Evolutionary conservation across 2,113 vertebrate species (phyloP).

Genomic region (Sinocyclocheilus grahami): DNA sequence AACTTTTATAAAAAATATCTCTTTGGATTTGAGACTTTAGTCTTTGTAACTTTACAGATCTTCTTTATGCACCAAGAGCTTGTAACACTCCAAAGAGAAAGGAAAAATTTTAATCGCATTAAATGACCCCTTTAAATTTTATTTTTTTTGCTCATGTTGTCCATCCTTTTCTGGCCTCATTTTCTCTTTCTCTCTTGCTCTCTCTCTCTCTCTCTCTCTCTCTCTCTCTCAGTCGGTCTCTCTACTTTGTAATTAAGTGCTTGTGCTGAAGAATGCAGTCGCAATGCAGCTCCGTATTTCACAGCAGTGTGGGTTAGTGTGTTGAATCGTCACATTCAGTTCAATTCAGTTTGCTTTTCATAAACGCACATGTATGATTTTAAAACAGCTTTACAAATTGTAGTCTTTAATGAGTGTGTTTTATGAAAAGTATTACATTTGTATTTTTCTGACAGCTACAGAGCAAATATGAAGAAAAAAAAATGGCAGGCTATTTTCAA

Average conservation of each 20-base stretch:
- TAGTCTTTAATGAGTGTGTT: not conserved
- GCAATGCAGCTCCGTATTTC: slow-evolving; percentile 64
- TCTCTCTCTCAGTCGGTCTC: slow-evolving; percentile 15
- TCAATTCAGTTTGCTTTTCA: not conserved
- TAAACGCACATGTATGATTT: not conserved
- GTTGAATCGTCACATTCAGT: not conserved
- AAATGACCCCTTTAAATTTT: too few species aligned
- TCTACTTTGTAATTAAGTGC: slow-evolving; percentile 58
- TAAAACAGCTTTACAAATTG: not conserved
- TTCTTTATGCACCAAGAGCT: too few species aligned
- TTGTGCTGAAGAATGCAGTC: slow-evolving; percentile 61
- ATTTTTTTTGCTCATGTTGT: not conserved
- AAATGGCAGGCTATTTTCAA: not conserved
- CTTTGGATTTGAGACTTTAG: too few species aligned
- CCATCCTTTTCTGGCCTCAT: not conserved
- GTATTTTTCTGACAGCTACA: not conserved
- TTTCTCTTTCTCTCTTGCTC: not conserved
- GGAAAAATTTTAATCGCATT: too few species aligned
- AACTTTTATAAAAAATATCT: too few species aligned
- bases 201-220: slow-evolving; percentile 18
- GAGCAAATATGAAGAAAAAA: not conserved
- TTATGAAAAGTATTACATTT: not conserved
- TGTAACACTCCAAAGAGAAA: too few species aligned
- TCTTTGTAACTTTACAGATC: too few species aligned
- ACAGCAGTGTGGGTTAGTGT: slow-evolving; percentile 54